phyloP scores from a whole-genome alignment of 2,113 vertebrate species.

The Nothocercus julius region DNA sequence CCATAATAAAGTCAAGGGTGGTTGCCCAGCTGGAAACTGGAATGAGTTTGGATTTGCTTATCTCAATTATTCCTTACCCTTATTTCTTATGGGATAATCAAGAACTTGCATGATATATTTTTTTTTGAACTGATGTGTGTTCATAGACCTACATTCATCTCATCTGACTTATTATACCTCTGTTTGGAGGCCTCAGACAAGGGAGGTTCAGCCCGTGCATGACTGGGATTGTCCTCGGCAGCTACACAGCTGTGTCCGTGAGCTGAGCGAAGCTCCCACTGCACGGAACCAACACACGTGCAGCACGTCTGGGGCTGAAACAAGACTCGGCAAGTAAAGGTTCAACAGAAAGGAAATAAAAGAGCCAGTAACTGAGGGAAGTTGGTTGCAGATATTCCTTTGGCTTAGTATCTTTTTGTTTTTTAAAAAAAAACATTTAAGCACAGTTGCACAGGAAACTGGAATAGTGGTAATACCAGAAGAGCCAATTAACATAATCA shows the following conservation, averaged over 20 bases:
- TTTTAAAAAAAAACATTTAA: background rate
- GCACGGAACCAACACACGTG: background rate
- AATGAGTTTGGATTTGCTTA: background rate
- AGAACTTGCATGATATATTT: background rate
- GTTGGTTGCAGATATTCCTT: background rate
- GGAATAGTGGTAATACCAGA: background rate
- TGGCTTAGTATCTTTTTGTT: background rate
- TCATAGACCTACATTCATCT: background rate
- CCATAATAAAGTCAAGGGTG: background rate
- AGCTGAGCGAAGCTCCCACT: background rate
- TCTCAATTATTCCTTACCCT: background rate
- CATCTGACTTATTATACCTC: background rate
- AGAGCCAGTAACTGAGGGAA: background rate
- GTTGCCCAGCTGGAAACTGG: background rate
- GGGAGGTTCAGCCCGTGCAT: fast-evolving
- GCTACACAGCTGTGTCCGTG: background rate
- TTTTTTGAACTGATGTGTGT: background rate
- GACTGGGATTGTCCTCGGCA: background rate
- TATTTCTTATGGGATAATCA: background rate
- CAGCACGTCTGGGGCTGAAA: background rate
- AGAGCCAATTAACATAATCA: background rate
- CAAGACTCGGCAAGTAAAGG: background rate
- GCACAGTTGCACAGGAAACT: background rate
- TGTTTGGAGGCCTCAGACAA: background rate
- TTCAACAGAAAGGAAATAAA: background rate